Evolutionary conservation across 2,888 invertebrate genomes (phyloP), one percentile per base, ranked within the genome.

Genomic region (Drepana falcataria): DNA sequence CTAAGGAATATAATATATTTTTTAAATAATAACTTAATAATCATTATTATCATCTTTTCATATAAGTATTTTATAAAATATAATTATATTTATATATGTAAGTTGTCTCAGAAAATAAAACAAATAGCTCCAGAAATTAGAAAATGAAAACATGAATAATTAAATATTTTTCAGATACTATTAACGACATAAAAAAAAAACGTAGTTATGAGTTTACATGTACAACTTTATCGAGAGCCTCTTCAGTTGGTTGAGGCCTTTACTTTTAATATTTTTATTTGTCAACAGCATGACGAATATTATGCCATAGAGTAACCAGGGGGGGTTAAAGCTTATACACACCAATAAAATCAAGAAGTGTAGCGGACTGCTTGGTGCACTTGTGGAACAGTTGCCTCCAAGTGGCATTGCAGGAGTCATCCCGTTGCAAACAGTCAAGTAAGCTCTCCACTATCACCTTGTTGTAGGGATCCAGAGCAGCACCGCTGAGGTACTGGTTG

Each of bases 301-400:
- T 21, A 21, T 21, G 21, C 21, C 21, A 21, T 21, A 21, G 21
- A 21, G 21, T 21, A 21, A 21, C 1, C 21, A 21, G 21, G 21
- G 21, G 21, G 21, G 21, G 21, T 21, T 21, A 21, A 21, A 21
- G 21, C 33, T 35, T 35, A 49, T 51, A 79, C 83, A 83, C 75
- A 93, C 92, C 87, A 66, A 92, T 91, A 79, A 89, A 92, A 59
- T 90, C 91, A 44, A 96, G 85, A 51, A 96, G 79, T 35, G 94
- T 87, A 47, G 94, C 93, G 34, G 95, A 94, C 69, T 94, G 93
- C 57, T 92, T 90, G 35, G 94, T 88, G 70, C 95, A 92, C 71
- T 94, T 94, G 40, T 92, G 83, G 81, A 95, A 95, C 52, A 94
- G 79, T 66, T 94, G 94, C 67, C 92, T 91, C 96, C 95, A 96